phyloP scores from a whole-genome alignment of 1,140 invertebrate genomes.

The Cydia strobilella region DNA sequence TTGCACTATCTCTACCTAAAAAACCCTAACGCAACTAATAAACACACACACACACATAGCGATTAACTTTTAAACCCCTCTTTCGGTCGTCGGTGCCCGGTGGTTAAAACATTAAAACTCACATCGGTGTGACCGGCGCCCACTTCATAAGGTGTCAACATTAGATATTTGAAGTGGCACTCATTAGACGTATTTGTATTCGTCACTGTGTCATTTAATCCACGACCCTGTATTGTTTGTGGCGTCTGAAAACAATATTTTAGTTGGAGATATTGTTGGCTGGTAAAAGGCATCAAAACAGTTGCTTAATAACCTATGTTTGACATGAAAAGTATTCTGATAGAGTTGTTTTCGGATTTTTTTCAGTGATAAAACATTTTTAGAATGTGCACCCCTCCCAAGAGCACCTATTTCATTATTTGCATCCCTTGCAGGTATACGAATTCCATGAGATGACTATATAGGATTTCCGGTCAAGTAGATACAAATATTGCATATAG shows the following conservation, averaged over 20 bases:
- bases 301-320: not conserved
- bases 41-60: no score
- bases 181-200: conserved; percentile 24
- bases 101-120: not conserved
- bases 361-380: no score
- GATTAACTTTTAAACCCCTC: no score
- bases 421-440: no score
- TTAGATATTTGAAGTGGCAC: conserved; percentile 9
- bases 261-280: conserved; percentile 4
- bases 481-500: no score
- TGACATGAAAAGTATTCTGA: no score
- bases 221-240: not conserved
- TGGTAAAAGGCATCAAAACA: not conserved
- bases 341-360: no score
- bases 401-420: no score
- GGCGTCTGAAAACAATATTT: not conserved
- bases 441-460: not conserved
- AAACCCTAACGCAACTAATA: no score
- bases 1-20: no score
- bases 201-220: conserved; percentile 2
- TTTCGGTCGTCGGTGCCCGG: no score
- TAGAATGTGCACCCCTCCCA: no score
- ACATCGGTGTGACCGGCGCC: not conserved
- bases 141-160: conserved; percentile 1
- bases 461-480: not conserved